These are phyloP conservation scores for Sebastes melanostomus DNA, from an alignment of 2,797 vertebrate genomes.

Conservation along the genomic window DNA sequence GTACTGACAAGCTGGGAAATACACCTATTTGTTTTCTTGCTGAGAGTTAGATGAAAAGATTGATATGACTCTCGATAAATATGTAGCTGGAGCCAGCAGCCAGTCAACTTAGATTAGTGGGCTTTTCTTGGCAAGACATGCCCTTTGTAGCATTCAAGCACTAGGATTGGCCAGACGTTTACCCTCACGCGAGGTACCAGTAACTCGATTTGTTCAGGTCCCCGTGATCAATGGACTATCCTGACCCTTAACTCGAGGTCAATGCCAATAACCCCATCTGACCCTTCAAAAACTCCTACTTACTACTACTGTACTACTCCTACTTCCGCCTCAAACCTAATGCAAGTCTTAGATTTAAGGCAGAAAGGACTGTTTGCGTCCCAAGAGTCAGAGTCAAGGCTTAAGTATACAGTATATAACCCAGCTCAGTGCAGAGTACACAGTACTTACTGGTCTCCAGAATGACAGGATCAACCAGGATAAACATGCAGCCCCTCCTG, in stretches of 20 bases:
- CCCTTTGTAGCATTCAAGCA: no score
- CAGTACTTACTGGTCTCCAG: not conserved
- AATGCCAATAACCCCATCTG: not conserved
- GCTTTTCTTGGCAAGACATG: no score
- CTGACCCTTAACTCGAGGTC: no score
- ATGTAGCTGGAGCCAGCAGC: not conserved
- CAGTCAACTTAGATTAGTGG: not conserved
- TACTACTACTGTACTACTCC: not conserved
- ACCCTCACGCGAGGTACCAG: fast-evolving
- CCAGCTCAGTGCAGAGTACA: not conserved
- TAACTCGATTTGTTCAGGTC: no score
- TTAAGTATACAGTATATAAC: not conserved
- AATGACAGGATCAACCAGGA: not conserved
- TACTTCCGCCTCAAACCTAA: not conserved
- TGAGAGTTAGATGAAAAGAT: not conserved
- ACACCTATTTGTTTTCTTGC: not conserved
- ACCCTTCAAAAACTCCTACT: not conserved
- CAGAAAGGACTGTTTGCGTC: not conserved
- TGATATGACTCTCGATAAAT: not conserved
- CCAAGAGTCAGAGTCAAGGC: not conserved
- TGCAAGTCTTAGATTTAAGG: not conserved
- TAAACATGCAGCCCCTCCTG: not conserved
- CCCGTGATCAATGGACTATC: no score
- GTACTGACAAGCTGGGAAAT: not conserved
- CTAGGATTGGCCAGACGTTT: no score